Base-by-base conservation (phyloP, 2,113 vertebrate species). In the Heterotilapia buettikoferi region DNA sequence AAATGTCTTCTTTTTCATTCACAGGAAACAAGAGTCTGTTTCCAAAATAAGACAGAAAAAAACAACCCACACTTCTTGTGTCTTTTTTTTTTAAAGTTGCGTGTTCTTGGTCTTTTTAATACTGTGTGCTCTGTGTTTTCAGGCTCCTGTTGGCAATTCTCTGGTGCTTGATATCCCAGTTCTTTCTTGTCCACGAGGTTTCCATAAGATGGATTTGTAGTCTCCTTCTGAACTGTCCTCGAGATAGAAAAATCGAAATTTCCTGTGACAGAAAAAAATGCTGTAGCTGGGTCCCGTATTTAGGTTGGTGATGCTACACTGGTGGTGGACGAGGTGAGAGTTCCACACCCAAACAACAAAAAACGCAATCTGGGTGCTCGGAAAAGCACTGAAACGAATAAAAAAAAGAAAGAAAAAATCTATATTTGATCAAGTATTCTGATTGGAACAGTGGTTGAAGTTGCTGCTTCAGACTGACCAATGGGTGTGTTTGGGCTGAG, bases 401-500 rank as follows among this genome's bases (percentile, higher is more conserved):
- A 68, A 38, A 31, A 90, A 92, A 89, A 31, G 11, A 3, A 1
- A 57, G 90, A 89, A 89, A 40, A 90, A 92, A 90, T 83, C 83
- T 88, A 90, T 40, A 91, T 91, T 87, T 88, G 90, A 93, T 96
- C 89, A 91, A 94, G 92, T 93, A 92, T 91, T 93, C 88, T 93
- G 92, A 90, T 90, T 89, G 91, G 90, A 93, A 84, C 93, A 86
- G 92, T 86, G 88, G 90, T 92, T 90, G 93, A 92, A 93, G 94
- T 92, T 93, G 90, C 87, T 89, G 93, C 93, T 92, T 90, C 93
- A 86, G 87, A 91, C 93, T 95, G 94, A 96, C 92, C 96, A 94
- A 97, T 96, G 90, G 96, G 97, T 96, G 96, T 97, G 97, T 97
- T 95, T 93, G 96, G 97, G 96, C 96, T 96, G 96, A 90, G 96